phyloP scores from a whole-genome alignment of 2,113 vertebrate species.

The Nycticryphes semicollaris region DNA sequence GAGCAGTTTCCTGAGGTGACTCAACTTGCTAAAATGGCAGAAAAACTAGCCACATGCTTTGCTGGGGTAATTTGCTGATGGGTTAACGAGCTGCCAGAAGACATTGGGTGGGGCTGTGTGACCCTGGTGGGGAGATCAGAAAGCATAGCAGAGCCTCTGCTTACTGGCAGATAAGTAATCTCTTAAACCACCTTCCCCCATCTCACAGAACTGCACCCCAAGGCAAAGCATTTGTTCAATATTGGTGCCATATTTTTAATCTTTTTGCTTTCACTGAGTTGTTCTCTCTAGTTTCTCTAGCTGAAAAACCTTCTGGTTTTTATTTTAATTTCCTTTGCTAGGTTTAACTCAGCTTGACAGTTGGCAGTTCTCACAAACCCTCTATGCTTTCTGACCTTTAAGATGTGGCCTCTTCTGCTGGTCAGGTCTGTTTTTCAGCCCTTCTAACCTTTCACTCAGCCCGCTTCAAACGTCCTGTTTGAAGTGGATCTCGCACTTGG shows the following conservation, averaged over 20 bases:
- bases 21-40: neutral
- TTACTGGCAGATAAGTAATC: neutral
- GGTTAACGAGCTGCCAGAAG: neutral
- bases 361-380: neutral
- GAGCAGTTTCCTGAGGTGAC: neutral
- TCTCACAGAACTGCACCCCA: neutral
- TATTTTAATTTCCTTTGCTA: constrained; percentile 32
- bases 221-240: constrained; percentile 24
- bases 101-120: neutral
- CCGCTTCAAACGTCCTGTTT: neutral
- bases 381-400: constrained; percentile 1
- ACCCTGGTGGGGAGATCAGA: neutral
- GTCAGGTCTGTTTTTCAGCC: neutral
- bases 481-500: neutral
- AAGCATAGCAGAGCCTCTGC: neutral
- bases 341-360: neutral
- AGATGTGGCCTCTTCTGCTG: neutral
- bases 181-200: neutral
- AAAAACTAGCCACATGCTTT: neutral
- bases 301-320: constrained; percentile 2
- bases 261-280: neutral
- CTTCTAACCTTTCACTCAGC: neutral
- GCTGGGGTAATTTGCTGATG: neutral
- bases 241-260: constrained; percentile 19
- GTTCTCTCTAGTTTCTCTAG: neutral